phyloP scores from a whole-genome alignment of 2,113 vertebrate species.

The Verasper variegatus region DNA sequence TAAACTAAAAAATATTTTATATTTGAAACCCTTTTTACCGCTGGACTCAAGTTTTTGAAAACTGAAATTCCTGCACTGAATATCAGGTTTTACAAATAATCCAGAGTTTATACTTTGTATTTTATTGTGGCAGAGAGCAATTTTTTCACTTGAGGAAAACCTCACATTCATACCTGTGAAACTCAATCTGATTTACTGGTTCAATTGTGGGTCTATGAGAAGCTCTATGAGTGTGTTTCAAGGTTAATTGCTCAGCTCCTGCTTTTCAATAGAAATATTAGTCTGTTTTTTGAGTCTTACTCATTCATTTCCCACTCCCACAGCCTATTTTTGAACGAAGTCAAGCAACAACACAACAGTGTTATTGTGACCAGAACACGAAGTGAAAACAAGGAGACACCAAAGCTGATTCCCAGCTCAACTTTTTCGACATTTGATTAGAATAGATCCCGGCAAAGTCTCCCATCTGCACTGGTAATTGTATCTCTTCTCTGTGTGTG shows the following conservation, averaged over 20 bases:
- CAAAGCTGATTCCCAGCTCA: slow-evolving; percentile 48
- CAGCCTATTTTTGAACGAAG: not conserved
- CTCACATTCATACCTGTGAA: slow-evolving; percentile 7
- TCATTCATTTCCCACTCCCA: not conserved
- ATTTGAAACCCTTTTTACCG: not conserved
- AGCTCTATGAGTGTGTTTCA: not conserved
- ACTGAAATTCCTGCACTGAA: not conserved
- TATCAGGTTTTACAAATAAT: not conserved
- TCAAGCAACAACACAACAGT: not conserved
- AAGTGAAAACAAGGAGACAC: slow-evolving; percentile 20
- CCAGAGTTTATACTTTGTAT: not conserved
- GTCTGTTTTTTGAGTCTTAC: not conserved
- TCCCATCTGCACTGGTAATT: slow-evolving; percentile 58
- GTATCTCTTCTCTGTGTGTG: slow-evolving; percentile 39
- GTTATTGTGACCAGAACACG: slow-evolving; percentile 12
- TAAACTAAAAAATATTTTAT: not conserved
- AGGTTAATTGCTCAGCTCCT: slow-evolving; percentile 28
- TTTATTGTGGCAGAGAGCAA: not conserved
- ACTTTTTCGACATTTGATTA: slow-evolving; percentile 69
- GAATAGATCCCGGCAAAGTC: slow-evolving; percentile 60
- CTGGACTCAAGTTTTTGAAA: not conserved
- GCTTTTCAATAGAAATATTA: not conserved
- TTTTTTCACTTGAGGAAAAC: too few relatives aligned
- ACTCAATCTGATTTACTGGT: slow-evolving; percentile 8
- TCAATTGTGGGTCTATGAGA: slow-evolving; percentile 4